These are phyloP conservation scores for Pseudotriccus pelzelni DNA, from an alignment of 2,797 vertebrate species.

Conservation along the genomic window DNA sequence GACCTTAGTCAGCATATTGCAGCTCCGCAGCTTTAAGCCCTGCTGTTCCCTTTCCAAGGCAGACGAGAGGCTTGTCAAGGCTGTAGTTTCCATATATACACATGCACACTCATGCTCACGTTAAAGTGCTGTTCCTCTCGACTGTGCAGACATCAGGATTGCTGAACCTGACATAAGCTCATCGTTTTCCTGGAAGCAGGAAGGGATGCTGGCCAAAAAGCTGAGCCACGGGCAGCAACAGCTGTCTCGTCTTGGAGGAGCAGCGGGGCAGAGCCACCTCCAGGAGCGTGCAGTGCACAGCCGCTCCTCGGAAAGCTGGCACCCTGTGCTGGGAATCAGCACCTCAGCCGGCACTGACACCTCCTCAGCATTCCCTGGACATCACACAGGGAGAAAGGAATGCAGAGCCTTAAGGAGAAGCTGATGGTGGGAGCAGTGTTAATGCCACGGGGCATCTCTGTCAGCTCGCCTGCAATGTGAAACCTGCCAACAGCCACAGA, in stretches of 20 bases:
- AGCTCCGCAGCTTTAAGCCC: not conserved
- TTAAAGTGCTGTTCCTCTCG: not conserved
- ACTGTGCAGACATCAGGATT: not conserved
- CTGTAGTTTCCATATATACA: not conserved
- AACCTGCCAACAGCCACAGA: not conserved
- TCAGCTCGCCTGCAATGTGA: not conserved
- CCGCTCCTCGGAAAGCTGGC: not conserved
- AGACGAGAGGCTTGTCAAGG: not conserved
- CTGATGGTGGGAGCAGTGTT: not conserved
- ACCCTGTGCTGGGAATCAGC: not conserved
- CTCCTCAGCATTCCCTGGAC: not conserved
- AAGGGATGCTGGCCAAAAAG: not conserved
- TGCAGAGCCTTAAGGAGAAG: not conserved
- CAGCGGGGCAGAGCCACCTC: not conserved
- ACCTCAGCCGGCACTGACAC: not conserved
- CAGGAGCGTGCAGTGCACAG: not conserved
- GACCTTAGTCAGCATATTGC: slow-evolving; percentile 9
- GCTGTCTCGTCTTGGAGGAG: not conserved
- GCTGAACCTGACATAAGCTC: not conserved
- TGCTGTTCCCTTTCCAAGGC: not conserved
- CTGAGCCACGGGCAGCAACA: not conserved
- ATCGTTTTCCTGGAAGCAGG: not conserved
- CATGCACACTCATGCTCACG: not conserved
- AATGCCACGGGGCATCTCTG: not conserved
- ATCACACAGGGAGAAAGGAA: not conserved